phyloP scores from a whole-genome alignment of 2,113 vertebrate genomes.

The Calidris pygmaea region DNA sequence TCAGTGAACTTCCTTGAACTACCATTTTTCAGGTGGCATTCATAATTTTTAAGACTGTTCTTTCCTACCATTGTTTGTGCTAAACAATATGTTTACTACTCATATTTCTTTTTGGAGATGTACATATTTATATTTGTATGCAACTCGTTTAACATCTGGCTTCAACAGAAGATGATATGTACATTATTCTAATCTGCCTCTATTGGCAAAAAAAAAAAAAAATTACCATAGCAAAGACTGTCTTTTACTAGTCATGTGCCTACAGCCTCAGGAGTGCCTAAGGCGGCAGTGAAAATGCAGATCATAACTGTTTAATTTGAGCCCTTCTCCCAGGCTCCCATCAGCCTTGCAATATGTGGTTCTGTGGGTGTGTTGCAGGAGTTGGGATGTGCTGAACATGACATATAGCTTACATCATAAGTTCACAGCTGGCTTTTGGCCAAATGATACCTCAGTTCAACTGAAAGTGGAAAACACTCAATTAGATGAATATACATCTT shows the following conservation, averaged over 20 bases:
- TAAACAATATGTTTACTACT: not conserved
- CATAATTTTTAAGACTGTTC: not conserved
- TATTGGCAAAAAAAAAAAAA: not conserved
- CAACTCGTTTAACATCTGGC: not conserved
- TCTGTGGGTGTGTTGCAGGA: not conserved
- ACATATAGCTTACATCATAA: not conserved
- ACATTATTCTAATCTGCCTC: not conserved
- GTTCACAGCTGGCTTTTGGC: constrained; percentile 30
- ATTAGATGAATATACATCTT: constrained; percentile 31
- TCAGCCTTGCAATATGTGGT: not conserved
- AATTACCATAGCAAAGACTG: not conserved
- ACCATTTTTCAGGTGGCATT: not conserved
- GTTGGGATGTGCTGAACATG: not conserved
- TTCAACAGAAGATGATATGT: not conserved
- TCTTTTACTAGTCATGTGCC: not conserved
- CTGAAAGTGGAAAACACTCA: constrained; percentile 61
- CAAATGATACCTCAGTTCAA: constrained; percentile 45
- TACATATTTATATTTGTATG: not conserved
- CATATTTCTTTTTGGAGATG: not conserved
- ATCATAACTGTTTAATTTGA: not conserved
- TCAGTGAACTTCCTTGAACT: not conserved
- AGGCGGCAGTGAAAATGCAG: not conserved
- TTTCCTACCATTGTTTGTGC: not conserved
- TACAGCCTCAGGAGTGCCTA: not conserved
- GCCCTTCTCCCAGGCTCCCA: not conserved